Evolutionary conservation across 2,113 vertebrate species (phyloP).

Genomic region (Pollimyrus isidori): DNA sequence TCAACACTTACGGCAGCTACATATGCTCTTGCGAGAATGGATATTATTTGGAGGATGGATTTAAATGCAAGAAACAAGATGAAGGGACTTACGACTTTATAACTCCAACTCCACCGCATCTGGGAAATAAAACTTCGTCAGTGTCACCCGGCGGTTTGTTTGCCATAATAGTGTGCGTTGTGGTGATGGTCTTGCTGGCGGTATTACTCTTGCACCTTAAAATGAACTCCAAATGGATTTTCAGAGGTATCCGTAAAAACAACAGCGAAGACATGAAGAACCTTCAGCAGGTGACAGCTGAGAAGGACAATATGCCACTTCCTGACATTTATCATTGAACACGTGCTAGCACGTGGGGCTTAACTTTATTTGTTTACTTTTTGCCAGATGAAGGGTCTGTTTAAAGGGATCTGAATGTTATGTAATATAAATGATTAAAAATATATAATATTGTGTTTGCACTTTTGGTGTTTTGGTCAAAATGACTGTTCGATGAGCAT

Average conservation of each 20-base stretch:
- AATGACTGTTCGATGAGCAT: not conserved
- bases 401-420: not conserved
- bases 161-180: conserved; percentile 47
- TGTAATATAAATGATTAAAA: conserved; percentile 1
- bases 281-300: conserved; percentile 29
- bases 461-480: not conserved
- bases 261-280: conserved; percentile 33
- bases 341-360: conserved; percentile 10
- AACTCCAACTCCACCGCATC: not conserved
- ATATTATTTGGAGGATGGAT: not conserved
- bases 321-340: conserved; percentile 13
- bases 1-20: conserved; percentile 47
- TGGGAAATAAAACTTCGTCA: not conserved
- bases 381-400: not conserved
- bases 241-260: conserved; percentile 22
- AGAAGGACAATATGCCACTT: conserved; percentile 18
- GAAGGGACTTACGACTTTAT: not conserved
- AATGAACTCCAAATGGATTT: conserved; percentile 24
- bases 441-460: conserved; percentile 2
- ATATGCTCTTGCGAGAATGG: conserved; percentile 42
- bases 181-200: conserved; percentile 34
- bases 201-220: conserved; percentile 38
- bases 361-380: not conserved
- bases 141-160: conserved; percentile 40
- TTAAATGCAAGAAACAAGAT: conserved; percentile 22